Base-by-base conservation (phyloP, 2,113 vertebrate genomes). In the Trogon surrucura region DNA sequence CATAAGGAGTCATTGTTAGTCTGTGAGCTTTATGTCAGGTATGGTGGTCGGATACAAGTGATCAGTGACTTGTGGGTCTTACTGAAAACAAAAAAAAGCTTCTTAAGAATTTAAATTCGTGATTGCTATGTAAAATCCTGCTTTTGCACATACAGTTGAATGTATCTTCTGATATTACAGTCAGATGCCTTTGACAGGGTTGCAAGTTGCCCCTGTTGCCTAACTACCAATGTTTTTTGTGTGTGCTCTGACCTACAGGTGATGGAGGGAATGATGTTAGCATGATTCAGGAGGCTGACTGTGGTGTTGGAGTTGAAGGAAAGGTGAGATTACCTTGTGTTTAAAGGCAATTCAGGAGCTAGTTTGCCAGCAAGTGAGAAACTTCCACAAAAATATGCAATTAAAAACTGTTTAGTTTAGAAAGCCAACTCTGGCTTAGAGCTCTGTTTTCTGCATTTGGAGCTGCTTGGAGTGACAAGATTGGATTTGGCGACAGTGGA, bases 251-350 rank as follows among this genome's bases (percentile, higher is more conserved):
- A 17, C 78, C 85, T 93, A 80, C 97, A 99, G 99, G 99, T 97
- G 99, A 99, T 3, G 99, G 99, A 96, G 99, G 99, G 97, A 99
- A 99, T 92, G 99, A 99, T 66, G 99, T 99, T 96, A 99, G 99
- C 97, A 99, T 99, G 99, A 99, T 99, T 97, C 99, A 99, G 98
- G 99, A 99, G 97, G 98, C 99, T 1, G 99, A 99, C 98, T 99
- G 99, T 64, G 99, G 99, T 57, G 99, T 99, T 95, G 99, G 99
- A 85, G 99, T 99, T 94, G 99, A 99, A 97, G 99, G 99, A 93
- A 99, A 99, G 99, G 99, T 99, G 98, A 98, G 99, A 94, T 45
- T 67, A 45, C 29, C n/a, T 95, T 12, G 10, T 73, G 38, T 64
- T 90, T 82, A 67, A 25, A 56, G 88, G 44, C 51, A 79, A 45